Base-by-base conservation (phyloP, 2,888 invertebrate genomes). In the Andrena flavipes region DNA sequence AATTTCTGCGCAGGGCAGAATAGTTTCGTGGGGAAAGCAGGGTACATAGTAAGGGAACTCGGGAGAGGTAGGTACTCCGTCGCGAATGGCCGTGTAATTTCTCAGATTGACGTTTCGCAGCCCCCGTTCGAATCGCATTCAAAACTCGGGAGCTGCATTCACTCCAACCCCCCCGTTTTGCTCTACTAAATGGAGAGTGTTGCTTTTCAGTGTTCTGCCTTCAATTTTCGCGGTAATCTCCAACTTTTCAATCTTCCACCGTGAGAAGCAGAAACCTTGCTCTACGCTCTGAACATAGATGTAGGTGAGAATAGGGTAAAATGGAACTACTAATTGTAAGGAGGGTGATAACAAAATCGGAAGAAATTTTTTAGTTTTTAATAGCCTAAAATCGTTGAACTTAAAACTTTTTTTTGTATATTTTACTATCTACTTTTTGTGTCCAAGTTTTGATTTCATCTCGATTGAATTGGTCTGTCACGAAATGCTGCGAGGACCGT, bases 41-140 rank as follows among this genome's bases (percentile, higher is more conserved):
- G 20, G 29, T 7, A 51, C 4, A 20, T 3, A 35, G 23, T 33
- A 10, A 33, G 20, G 33, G 10, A 35, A 26, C 16, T 35, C 56
- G 23, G 10, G 62, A 20, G 8, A 13, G 35, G 35, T 35, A 10
- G 35, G 65, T 8, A 56, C 20, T 64, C 16, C 42, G 13, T 6
- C 26, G 48, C 42, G 29, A 68, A 68, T 35, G 30, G 26, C 60
- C 30, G 23, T 7, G 63, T 51, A 72, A 64, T 72, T 72, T 64
- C 63, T 13, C 54, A 20, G 63, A 64, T 73, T 54, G 51, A 64
- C 51, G 35, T 62, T 29, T 26, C 33, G 29, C 26, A 35, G 2
- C 7, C 0, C 35, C 42, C 26, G 16, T 35, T 35, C 56, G 35
- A 23, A 23, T 20, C 26, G 63, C 7, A 35, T 63, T 54, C 26